A percentile compares a stretch with the other conserved stretches of the same genome.
Conservation (phyloP, 2,888 invertebrate genomes). For the Anticlea derivata region DNA sequence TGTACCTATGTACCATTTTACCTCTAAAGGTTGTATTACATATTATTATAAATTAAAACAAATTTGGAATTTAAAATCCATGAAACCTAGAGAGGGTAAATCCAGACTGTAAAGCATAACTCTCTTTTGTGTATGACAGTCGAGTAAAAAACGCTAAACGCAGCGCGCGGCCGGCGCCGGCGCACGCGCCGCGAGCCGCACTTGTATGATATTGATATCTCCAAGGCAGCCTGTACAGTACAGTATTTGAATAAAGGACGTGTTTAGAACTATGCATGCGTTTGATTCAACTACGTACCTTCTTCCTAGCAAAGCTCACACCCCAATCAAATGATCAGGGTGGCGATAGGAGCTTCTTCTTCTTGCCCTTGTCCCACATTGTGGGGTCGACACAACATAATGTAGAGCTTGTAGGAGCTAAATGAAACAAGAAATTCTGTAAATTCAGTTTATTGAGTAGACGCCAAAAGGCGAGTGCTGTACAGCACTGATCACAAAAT, state of each 20-base stretch:
- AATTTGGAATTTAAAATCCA: not conserved
- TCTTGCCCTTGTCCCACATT: too few relatives aligned
- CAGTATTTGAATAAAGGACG: slow-evolving; percentile 81
- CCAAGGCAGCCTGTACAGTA: slow-evolving; percentile 74
- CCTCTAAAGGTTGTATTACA: not conserved
- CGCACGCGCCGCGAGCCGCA: slow-evolving; percentile 25
- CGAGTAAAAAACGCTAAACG: not conserved
- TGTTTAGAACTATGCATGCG: slow-evolving; percentile 60
- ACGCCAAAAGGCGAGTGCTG: slow-evolving; percentile 53
- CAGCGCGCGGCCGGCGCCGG: slow-evolving; percentile 25
- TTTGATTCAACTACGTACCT: slow-evolving; percentile 24
- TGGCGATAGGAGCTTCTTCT: too few relatives aligned
- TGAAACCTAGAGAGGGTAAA: not conserved
- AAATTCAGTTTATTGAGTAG: slow-evolving; percentile 57
- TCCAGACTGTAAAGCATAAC: not conserved
- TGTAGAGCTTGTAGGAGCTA: not conserved
- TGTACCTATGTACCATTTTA: slow-evolving; percentile 1
- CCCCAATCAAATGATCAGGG: too few relatives aligned
- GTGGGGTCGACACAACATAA: too few relatives aligned
- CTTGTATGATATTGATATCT: slow-evolving; percentile 61
- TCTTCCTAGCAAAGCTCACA: not conserved
- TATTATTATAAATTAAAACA: not conserved
- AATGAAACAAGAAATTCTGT: slow-evolving; percentile 12
- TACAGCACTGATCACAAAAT: slow-evolving; percentile 30
- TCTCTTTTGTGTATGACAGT: not conserved